phyloP scores from a whole-genome alignment of 2,888 invertebrate species.

The Drosophila demipolita region DNA sequence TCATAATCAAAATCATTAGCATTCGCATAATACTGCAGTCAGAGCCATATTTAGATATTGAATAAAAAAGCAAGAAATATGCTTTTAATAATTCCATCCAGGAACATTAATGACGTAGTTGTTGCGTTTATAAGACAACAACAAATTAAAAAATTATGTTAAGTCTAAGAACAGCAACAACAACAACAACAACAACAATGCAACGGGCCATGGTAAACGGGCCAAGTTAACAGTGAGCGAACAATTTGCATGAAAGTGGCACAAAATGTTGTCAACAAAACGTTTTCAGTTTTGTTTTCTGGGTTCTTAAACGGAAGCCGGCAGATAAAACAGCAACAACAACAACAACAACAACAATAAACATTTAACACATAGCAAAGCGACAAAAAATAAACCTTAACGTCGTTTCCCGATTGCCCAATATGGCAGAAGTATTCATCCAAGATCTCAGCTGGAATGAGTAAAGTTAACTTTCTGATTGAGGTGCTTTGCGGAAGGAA shows the following conservation, averaged over 20 bases:
- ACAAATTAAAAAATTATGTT: slow-evolving; percentile 70
- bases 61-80: slow-evolving; percentile 7
- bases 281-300: slow-evolving; percentile 50
- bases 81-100: slow-evolving; percentile 45
- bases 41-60: slow-evolving; percentile 17
- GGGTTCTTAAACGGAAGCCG: slow-evolving; percentile 68
- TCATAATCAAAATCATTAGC: slow-evolving; percentile 16
- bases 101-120: slow-evolving; percentile 41
- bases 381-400: slow-evolving; percentile 44
- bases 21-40: slow-evolving; percentile 16
- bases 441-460: slow-evolving; percentile 16
- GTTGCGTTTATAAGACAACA: slow-evolving; percentile 46
- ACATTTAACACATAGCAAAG: slow-evolving; percentile 5
- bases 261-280: slow-evolving; percentile 61
- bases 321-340: slow-evolving; percentile 48
- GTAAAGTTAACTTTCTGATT: slow-evolving; percentile 68
- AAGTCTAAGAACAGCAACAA: slow-evolving; percentile 35
- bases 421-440: slow-evolving; percentile 60
- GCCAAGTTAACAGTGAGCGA: slow-evolving; percentile 44
- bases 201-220: slow-evolving; percentile 5
- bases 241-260: slow-evolving; percentile 81
- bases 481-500: slow-evolving; percentile 61
- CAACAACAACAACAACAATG: slow-evolving; percentile 7
- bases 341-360: slow-evolving; percentile 27
- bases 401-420: slow-evolving; percentile 55